Percentiles rank a stretch among this genome's conserved stretches.
These are phyloP conservation scores for Anguilla anguilla DNA, from an alignment of 2,797 vertebrate genomes.

Conservation along the genomic window DNA sequence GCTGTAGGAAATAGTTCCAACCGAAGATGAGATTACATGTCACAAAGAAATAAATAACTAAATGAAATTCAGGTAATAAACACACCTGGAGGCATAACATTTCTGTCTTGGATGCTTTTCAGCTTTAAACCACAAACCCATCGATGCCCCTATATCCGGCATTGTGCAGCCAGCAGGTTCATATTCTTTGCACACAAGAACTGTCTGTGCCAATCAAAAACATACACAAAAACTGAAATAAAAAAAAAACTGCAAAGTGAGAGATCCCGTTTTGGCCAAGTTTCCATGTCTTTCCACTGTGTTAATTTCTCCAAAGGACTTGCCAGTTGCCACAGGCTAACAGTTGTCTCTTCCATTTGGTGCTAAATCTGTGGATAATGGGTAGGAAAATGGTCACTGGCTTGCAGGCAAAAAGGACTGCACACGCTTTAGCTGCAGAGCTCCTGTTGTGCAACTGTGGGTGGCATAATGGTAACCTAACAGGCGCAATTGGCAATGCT, in stretches of 20 bases:
- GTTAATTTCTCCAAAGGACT: background rate
- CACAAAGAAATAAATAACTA: background rate
- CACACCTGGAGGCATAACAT: background rate
- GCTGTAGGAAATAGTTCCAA: background rate
- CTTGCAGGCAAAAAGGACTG: background rate
- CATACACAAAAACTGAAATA: background rate
- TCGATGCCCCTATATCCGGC: too few relatives aligned
- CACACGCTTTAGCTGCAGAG: background rate
- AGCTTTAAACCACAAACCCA: too few relatives aligned
- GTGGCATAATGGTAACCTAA: background rate
- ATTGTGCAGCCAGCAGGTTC: too few relatives aligned
- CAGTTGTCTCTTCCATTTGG: background rate
- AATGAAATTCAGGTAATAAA: background rate
- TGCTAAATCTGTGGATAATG: background rate
- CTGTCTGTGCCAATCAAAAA: too few relatives aligned
- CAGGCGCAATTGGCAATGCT: constrained; percentile 41
- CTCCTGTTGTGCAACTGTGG: background rate
- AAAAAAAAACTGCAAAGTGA: background rate
- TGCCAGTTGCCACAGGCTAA: background rate
- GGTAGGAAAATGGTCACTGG: background rate
- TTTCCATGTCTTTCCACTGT: background rate
- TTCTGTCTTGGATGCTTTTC: background rate
- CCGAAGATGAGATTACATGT: background rate
- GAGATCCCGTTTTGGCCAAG: background rate
- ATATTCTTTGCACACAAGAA: too few relatives aligned